phyloP scores from a whole-genome alignment of 2,797 vertebrate genomes.

The Pelobates cultripes region DNA sequence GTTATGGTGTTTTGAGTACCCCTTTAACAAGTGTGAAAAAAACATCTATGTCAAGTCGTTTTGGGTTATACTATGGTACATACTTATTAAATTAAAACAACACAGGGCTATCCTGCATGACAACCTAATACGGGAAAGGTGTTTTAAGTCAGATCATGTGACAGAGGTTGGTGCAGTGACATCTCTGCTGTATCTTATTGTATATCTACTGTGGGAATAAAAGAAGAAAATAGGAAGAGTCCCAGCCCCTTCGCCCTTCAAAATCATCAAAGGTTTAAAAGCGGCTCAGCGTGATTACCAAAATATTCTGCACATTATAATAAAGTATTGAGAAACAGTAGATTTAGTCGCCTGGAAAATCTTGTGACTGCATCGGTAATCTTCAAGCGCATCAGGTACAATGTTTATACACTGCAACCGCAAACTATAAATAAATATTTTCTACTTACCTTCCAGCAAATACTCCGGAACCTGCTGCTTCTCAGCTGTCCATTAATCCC shows the following conservation, averaged over 20 bases:
- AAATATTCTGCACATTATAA: constrained; percentile 69
- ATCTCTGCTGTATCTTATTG: too few species aligned
- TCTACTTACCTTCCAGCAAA: constrained; percentile 91
- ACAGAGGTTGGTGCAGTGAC: too few species aligned
- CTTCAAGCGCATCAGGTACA: constrained; percentile 73
- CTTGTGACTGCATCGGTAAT: constrained; percentile 70
- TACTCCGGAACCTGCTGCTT: constrained; percentile 91
- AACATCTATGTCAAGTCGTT: too few species aligned
- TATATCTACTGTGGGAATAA: not conserved
- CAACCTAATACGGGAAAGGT: too few species aligned
- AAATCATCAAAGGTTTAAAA: constrained; percentile 40
- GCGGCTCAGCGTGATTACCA: constrained; percentile 61
- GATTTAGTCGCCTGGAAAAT: constrained; percentile 70
- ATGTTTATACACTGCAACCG: constrained; percentile 74
- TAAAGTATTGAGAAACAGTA: constrained; percentile 61
- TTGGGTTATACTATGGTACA: too few species aligned
- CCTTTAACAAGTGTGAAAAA: too few species aligned
- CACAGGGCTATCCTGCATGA: too few species aligned
- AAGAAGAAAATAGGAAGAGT: constrained; percentile 1
- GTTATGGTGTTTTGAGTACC: too few species aligned
- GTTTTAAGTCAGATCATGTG: too few species aligned
- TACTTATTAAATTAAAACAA: too few species aligned
- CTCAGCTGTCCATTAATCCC: constrained; percentile 98
- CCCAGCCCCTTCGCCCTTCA: not conserved
- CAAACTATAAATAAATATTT: constrained; percentile 85